Conservation (phyloP, 53 echinoderm and acorn worm species). For the Glandiceps talaboti region DNA sequence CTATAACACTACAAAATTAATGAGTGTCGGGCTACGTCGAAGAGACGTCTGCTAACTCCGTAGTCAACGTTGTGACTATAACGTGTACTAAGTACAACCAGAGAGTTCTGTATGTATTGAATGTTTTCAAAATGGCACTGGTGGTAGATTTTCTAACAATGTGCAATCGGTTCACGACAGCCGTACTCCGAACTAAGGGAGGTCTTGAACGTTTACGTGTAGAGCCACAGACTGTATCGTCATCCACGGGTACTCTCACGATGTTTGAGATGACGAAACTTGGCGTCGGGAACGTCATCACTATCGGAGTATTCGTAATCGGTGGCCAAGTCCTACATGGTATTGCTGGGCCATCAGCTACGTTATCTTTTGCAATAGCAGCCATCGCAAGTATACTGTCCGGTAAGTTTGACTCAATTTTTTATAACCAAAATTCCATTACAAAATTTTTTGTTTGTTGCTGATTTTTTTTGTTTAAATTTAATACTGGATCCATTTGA, state of each 20-base stretch:
- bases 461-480: too few species aligned
- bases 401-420: too few species aligned
- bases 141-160: neutral
- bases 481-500: too few species aligned
- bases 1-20: too few species aligned
- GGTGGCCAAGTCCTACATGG: conserved; percentile 26
- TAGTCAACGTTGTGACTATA: too few species aligned
- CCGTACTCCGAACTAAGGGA: neutral
- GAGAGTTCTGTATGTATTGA: too few species aligned
- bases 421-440: too few species aligned
- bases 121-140: neutral
- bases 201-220: neutral
- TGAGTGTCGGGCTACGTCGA: too few species aligned
- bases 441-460: too few species aligned
- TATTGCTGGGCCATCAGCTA: conserved; percentile 23
- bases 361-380: conserved; percentile 21
- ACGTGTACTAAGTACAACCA: too few species aligned
- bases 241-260: neutral
- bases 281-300: conserved; percentile 28
- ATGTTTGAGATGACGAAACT: conserved; percentile 18
- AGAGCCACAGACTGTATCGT: neutral
- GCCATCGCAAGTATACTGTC: conserved; percentile 20
- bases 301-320: conserved; percentile 30
- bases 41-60: too few species aligned
- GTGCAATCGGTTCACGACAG: neutral